Evolutionary conservation across 2,888 invertebrate genomes (phyloP).

Genomic region (Synanthedon tipuliformis): DNA sequence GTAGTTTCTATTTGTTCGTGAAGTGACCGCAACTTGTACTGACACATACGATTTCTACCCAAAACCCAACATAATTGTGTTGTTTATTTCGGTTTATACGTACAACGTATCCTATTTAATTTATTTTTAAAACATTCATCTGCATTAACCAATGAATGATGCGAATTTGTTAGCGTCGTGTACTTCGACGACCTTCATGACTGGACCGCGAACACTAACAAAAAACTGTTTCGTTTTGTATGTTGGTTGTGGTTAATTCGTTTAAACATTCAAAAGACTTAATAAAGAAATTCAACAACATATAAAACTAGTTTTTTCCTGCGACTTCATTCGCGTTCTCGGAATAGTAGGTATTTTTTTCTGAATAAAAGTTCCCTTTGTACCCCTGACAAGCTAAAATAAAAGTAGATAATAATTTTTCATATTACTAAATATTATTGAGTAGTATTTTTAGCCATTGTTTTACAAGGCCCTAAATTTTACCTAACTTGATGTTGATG

Average conservation of each 20-base stretch:
- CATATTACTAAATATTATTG: too few species aligned
- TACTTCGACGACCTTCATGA: conserved; percentile 23
- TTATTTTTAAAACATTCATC: neutral
- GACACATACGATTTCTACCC: conserved; percentile 38
- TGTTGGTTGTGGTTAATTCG: conserved; percentile 23
- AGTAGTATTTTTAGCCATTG: too few species aligned
- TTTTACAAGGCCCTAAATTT: too few species aligned
- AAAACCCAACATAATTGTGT: neutral
- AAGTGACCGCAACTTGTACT: conserved; percentile 27
- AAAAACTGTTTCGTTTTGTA: conserved; percentile 35
- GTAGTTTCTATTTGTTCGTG: conserved; percentile 26
- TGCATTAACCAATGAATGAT: neutral
- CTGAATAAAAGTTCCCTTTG: too few species aligned
- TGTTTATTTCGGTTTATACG: neutral
- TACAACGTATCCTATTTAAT: neutral
- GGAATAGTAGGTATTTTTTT: too few species aligned
- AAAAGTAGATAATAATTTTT: too few species aligned
- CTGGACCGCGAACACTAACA: conserved; percentile 23
- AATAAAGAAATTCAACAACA: too few species aligned
- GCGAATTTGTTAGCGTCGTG: conserved; percentile 2
- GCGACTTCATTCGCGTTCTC: too few species aligned
- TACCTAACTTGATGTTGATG: too few species aligned
- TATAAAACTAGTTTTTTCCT: too few species aligned
- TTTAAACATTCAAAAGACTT: conserved; percentile 5
- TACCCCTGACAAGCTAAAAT: too few species aligned